A percentile compares a stretch with the other conserved stretches of the same genome.
Evolutionary conservation across 2,113 vertebrate genomes (phyloP).

Genomic region (Pyrgilauda ruficollis): DNA sequence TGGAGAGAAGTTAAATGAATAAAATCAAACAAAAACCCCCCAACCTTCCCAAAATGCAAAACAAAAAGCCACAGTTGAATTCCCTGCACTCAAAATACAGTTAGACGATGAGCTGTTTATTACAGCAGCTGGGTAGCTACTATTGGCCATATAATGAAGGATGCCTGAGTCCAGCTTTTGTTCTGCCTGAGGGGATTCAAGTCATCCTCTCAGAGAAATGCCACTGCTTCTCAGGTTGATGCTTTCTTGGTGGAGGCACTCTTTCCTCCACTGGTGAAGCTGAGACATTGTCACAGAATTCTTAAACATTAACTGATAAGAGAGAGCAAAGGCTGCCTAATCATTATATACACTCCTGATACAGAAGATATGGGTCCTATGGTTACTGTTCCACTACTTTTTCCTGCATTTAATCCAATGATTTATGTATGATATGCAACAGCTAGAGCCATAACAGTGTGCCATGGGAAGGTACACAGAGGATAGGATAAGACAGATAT

Average conservation of each 20-base stretch:
- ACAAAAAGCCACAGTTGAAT: neutral
- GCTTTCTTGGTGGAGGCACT: neutral
- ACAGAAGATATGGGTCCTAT: neutral
- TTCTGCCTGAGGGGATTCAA: neutral
- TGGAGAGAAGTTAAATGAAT: neutral
- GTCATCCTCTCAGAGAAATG: neutral
- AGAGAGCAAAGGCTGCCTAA: neutral
- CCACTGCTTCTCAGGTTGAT: neutral
- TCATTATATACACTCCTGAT: neutral
- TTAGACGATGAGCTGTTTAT: neutral
- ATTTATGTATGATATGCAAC: neutral
- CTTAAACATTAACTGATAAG: neutral
- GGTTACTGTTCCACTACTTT: neutral
- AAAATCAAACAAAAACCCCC: rapidly evolving
- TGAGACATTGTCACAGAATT: neutral
- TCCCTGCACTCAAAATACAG: neutral
- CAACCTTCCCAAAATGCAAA: rapidly evolving
- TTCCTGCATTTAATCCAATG: neutral
- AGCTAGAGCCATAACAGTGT: neutral
- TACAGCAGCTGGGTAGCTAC: neutral
- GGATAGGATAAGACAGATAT: neutral
- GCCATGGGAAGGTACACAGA: neutral
- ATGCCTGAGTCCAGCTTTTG: neutral
- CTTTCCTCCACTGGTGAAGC: neutral
- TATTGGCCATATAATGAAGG: neutral